Evolutionary conservation across 64 coral and sea anemone genomes (phyloP).

Genomic region (Pachyseris speciosa): DNA sequence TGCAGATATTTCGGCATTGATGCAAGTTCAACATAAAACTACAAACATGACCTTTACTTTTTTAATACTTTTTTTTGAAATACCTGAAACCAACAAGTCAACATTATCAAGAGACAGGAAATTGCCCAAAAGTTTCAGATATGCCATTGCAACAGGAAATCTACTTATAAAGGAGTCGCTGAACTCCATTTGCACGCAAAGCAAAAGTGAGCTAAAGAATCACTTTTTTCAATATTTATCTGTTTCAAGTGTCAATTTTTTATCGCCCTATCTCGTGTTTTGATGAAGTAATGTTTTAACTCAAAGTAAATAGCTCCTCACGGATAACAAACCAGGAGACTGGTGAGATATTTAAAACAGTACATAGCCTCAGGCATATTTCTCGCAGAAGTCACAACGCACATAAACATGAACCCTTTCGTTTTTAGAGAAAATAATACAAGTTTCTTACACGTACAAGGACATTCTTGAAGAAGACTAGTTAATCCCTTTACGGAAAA

Average conservation of each 20-base stretch:
- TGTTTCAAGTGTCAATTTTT: neutral
- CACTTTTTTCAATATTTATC: neutral
- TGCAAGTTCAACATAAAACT: neutral
- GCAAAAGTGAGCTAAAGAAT: neutral
- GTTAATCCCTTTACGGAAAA: constrained; percentile 19
- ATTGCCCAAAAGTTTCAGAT: neutral
- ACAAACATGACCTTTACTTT: neutral
- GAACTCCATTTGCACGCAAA: neutral
- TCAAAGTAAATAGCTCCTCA: neutral
- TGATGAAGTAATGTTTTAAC: neutral
- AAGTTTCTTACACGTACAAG: neutral
- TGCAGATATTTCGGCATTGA: neutral
- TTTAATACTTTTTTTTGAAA: neutral
- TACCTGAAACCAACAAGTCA: neutral
- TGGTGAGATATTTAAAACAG: constrained; percentile 12
- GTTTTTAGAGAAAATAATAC: neutral
- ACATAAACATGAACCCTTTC: neutral
- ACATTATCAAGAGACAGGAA: neutral
- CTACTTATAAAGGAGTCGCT: neutral
- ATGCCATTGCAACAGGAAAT: neutral
- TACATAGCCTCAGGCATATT: neutral
- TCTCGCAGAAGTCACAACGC: too few relatives aligned
- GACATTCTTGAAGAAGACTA: neutral
- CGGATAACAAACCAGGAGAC: neutral
- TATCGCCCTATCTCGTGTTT: neutral